Conservation (phyloP, 2,113 vertebrate species). For the Colius striatus region DNA sequence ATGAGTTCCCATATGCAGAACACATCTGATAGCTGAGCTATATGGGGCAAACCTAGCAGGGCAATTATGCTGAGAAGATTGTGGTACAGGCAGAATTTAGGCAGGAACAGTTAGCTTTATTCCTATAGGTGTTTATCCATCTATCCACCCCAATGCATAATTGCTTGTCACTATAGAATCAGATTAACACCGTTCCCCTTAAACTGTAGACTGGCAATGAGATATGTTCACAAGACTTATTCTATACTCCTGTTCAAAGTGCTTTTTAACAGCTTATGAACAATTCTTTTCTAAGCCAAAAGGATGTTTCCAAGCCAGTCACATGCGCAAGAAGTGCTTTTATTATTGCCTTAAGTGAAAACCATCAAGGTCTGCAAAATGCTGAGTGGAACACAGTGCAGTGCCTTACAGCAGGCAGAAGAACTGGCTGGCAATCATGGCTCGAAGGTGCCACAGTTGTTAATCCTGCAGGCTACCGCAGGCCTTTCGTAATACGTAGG, state of each 20-base stretch:
- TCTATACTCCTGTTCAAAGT: neutral
- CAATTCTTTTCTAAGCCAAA: neutral
- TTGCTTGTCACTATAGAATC: neutral
- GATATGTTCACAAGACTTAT: neutral
- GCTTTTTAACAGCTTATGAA: neutral
- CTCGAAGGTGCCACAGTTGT: constrained; percentile 78
- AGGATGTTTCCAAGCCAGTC: neutral
- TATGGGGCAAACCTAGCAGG: neutral
- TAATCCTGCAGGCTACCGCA: constrained; percentile 75
- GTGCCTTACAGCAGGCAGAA: neutral
- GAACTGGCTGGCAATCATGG: neutral
- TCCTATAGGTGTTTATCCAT: neutral
- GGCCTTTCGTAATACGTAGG: constrained; percentile 85
- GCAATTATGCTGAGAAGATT: neutral
- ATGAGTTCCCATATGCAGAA: neutral
- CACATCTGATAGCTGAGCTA: neutral
- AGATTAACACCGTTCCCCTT: neutral
- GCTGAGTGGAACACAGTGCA: neutral
- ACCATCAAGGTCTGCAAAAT: neutral
- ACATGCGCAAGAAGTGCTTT: neutral
- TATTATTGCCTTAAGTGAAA: neutral
- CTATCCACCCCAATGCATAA: neutral
- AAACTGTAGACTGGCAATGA: neutral
- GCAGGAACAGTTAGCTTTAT: neutral
- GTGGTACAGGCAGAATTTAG: neutral